phyloP scores from a whole-genome alignment of 2,888 invertebrate species.

The Tyria jacobaeae region DNA sequence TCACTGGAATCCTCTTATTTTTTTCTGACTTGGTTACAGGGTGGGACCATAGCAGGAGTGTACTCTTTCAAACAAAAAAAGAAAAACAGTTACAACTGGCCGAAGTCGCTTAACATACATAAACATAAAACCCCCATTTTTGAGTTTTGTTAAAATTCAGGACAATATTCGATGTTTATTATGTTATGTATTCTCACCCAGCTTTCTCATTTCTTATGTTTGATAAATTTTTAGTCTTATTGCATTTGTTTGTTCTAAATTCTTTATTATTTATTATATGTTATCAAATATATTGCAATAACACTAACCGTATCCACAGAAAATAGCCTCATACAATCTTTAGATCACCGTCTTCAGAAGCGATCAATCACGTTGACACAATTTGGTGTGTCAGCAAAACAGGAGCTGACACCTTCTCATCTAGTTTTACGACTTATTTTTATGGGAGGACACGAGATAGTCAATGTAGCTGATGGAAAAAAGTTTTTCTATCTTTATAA shows the following conservation, averaged over 20 bases:
- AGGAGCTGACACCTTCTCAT: conserved; percentile 24
- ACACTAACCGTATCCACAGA: background rate
- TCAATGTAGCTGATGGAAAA: conserved; percentile 20
- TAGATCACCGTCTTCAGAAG: conserved; percentile 7
- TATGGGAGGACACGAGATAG: conserved; percentile 20
- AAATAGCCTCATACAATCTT: conserved; percentile 10
- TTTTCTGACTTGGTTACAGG: no score
- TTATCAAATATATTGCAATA: background rate
- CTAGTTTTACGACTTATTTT: conserved; percentile 34
- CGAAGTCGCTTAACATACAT: no score
- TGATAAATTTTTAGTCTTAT: no score
- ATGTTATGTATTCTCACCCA: no score
- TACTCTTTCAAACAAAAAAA: no score
- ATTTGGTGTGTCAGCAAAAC: conserved; percentile 37
- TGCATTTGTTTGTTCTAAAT: background rate
- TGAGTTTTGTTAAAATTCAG: no score
- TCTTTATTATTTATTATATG: background rate
- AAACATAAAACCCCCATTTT: no score
- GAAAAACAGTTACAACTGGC: no score
- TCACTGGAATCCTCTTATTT: no score
- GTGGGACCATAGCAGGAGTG: no score
- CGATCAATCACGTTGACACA: conserved; percentile 39
- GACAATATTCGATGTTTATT: no score
- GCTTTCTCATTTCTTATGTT: no score
- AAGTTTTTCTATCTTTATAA: background rate